Percentiles rank a stretch among this genome's conserved stretches.
These are phyloP conservation scores for Stegostoma tigrinum DNA, from an alignment of 2,113 vertebrate species.

Conservation along the genomic window DNA sequence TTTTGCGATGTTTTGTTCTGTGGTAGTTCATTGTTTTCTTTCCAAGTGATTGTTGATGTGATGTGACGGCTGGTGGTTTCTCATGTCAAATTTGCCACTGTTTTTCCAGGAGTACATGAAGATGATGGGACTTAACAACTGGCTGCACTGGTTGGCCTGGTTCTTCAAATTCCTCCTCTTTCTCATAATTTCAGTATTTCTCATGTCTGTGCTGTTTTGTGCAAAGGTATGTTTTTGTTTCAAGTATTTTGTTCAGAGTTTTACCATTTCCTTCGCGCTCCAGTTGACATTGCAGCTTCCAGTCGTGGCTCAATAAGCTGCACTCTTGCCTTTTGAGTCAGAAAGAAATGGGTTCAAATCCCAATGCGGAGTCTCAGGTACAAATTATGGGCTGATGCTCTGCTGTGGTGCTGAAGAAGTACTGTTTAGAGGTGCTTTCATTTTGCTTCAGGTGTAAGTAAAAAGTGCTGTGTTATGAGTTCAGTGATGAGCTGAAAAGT, in stretches of 20 bases:
- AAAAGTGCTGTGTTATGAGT: too few relatives aligned
- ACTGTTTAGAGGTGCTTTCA: background rate
- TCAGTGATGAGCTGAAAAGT: background rate
- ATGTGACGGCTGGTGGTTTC: background rate
- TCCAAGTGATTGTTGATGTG: background rate
- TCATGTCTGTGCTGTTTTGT: conserved; percentile 85
- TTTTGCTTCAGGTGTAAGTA: background rate
- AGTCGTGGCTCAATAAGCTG: background rate
- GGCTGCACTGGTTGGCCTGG: conserved; percentile 94
- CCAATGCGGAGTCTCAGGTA: background rate
- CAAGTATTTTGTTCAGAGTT: background rate
- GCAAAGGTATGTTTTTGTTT: conserved; percentile 63
- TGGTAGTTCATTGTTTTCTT: background rate
- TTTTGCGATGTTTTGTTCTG: background rate
- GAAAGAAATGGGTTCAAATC: background rate
- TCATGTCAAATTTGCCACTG: background rate
- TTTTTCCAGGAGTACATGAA: conserved; percentile 86
- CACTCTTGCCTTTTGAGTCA: background rate
- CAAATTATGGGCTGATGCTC: background rate
- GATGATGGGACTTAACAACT: conserved; percentile 96
- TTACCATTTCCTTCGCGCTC: background rate
- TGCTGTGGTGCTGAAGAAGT: background rate
- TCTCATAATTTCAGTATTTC: conserved; percentile 73
- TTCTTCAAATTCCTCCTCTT: conserved; percentile 91
- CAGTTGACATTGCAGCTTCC: background rate